Evolutionary conservation across 2,113 vertebrate species (phyloP).

Genomic region (Orthonyx spaldingii): DNA sequence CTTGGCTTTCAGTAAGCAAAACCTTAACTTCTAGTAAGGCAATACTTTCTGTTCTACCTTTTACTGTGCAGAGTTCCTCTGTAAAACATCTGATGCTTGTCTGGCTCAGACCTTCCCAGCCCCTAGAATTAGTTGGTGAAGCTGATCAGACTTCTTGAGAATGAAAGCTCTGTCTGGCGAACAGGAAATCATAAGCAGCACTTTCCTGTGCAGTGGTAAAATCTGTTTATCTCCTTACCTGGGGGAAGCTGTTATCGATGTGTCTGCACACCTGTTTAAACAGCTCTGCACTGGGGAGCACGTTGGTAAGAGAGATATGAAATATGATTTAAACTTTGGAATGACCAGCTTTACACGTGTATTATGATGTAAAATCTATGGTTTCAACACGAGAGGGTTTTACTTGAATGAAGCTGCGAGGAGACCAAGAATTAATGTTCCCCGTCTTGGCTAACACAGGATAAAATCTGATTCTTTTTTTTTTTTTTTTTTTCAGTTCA

Average conservation of each 20-base stretch:
- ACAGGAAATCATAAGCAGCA: neutral
- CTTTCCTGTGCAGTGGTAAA: neutral
- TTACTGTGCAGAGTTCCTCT: neutral
- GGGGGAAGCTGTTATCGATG: neutral
- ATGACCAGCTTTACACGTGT: neutral
- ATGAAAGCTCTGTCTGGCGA: neutral
- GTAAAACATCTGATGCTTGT: neutral
- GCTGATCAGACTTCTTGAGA: neutral
- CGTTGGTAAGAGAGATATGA: neutral
- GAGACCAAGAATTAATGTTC: neutral
- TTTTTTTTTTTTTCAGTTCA: neutral
- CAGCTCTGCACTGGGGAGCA: neutral
- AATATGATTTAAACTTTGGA: neutral
- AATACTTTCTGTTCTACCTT: neutral
- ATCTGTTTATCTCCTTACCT: neutral
- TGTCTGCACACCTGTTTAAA: neutral
- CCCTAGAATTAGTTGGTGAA: neutral
- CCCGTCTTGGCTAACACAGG: neutral
- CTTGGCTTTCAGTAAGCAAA: neutral
- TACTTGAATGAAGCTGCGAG: neutral
- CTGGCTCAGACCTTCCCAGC: neutral
- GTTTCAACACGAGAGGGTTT: neutral
- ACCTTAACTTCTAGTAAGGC: neutral
- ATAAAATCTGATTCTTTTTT: neutral
- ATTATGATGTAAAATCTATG: neutral